phyloP scores from a whole-genome alignment of 2,888 invertebrate species.

The Tenthredo mesomela region DNA sequence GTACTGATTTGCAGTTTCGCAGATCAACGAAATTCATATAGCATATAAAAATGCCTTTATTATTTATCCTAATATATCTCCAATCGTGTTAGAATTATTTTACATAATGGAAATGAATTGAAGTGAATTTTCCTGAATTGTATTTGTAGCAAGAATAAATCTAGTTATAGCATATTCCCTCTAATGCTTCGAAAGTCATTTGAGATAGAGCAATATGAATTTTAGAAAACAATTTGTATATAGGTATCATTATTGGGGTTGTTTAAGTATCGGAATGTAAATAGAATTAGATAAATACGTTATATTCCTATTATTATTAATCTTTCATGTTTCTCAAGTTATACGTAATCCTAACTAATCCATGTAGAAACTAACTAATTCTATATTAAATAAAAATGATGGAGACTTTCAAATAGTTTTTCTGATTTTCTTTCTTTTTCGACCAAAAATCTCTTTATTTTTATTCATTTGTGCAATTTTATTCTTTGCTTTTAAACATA shows the following conservation, averaged over 20 bases:
- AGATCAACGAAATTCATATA: background rate
- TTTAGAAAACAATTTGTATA: conserved; percentile 41
- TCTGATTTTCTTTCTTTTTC: background rate
- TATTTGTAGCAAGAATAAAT: conserved; percentile 4
- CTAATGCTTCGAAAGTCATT: background rate
- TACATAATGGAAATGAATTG: background rate
- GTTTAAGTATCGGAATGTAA: conserved; percentile 33
- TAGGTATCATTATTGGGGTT: conserved; percentile 24
- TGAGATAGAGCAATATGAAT: background rate
- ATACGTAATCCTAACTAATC: conserved; percentile 34
- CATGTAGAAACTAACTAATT: conserved; percentile 28
- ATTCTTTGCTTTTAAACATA: background rate
- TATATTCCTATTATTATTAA: conserved; percentile 30
- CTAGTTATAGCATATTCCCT: background rate
- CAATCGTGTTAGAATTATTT: background rate
- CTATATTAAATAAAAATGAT: conserved; percentile 32
- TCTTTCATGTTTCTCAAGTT: conserved; percentile 41
- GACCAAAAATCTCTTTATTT: conserved; percentile 31
- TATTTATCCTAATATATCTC: background rate
- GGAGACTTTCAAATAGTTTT: background rate
- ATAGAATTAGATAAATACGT: conserved; percentile 46
- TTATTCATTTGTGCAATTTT: background rate
- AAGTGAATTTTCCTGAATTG: background rate
- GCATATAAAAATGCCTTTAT: background rate
- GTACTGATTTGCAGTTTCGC: background rate